Evolutionary conservation across 1,140 invertebrate species (phyloP), one percentile per base, ranked within the genome.

Genomic region (Andricus grossulariae): DNA sequence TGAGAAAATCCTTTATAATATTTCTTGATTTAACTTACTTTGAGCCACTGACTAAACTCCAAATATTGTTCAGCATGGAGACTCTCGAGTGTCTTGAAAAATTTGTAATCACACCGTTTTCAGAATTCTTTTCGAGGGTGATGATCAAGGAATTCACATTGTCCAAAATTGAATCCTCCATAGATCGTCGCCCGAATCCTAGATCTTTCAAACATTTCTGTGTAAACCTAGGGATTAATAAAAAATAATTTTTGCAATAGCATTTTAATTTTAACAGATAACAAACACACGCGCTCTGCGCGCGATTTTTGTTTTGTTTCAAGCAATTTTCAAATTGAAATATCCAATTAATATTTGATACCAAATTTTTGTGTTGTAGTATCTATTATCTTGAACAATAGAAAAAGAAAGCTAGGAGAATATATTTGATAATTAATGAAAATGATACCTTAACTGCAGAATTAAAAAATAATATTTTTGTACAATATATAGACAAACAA

Each of bases 131-230:
- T 50, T 84, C 82, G 49, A 89, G 82, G 0, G 85, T 78, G 74
- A 84, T 88, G 11, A 83, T 85, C 6, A 91, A 75, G 45, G 83
- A 74, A 19, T 85, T 73, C 3, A 85, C 87, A 72, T 93, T 91
- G 11, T 91, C 88, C 15, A 90, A 73, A 15, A 94, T 90, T 72
- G 92, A 87, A 21, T 88, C 83, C 80, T 93, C 93, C 89, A 94
- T 92, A 0, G 87, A 87, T 21, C 85, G 85, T 80, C 90, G 93
- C 7, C 92, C 93, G 72, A 93, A 92, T 15, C 93, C 94, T 73
- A 94, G 90, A 75, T 93, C 89, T 77, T 91, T 86, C 13, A 95
- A 85, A 19, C 92, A 91, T 72, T 87, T 91, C 45, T 94, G 70
- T 1, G 92, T 85, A 80, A 94, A 94, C 74, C 93, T 92, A 18